A percentile compares a stretch with the other conserved stretches of the same genome.
Conservation (phyloP, 2,888 invertebrate species). For the Andrena bucephala region DNA sequence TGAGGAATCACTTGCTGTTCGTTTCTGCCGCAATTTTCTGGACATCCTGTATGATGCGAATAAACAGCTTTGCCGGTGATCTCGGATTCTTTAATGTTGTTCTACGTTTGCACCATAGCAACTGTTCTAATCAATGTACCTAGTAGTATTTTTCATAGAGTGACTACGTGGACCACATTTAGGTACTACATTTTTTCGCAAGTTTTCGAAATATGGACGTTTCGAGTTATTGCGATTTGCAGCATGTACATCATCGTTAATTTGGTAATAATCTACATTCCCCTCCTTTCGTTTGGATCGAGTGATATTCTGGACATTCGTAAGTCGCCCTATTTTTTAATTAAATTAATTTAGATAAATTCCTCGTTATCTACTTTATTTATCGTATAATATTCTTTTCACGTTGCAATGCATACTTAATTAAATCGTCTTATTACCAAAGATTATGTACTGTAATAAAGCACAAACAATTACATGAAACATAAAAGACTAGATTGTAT, state of each 20-base stretch:
- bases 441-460: too few species aligned
- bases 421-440: too few species aligned
- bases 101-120: slow-evolving; percentile 12
- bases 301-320: too few species aligned
- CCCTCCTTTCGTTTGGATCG: background rate
- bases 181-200: background rate
- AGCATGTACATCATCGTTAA: background rate
- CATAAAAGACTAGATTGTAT: too few species aligned
- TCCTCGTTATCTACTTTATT: background rate
- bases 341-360: background rate
- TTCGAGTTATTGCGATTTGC: background rate
- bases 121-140: slow-evolving; percentile 36
- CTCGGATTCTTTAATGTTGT: slow-evolving; percentile 8
- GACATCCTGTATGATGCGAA: background rate
- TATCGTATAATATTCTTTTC: background rate
- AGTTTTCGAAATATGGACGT: background rate
- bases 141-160: slow-evolving; percentile 9
- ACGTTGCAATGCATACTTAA: background rate
- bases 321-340: background rate
- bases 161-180: background rate
- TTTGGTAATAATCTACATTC: background rate
- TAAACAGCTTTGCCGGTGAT: background rate
- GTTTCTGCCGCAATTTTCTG: background rate
- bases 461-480: too few species aligned
- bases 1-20: background rate